A percentile compares a stretch with the other conserved stretches of the same genome.
These are phyloP conservation scores for Hypothenemus hampei DNA, from an alignment of 1,140 invertebrate species.

Conservation along the genomic window DNA sequence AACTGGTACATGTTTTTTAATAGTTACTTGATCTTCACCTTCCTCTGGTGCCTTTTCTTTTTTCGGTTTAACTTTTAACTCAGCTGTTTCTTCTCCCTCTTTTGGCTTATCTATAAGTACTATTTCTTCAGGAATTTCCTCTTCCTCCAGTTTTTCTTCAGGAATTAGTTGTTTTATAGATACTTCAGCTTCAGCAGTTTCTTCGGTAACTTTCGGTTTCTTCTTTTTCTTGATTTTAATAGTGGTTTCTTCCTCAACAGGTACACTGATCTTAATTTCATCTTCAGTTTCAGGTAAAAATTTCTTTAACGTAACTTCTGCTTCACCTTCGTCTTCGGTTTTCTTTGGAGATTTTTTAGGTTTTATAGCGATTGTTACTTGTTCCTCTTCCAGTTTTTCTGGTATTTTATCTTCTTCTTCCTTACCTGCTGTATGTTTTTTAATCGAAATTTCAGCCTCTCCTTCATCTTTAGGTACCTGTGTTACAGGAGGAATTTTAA, in stretches of 20 bases:
- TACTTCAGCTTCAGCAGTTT: slow-evolving; percentile 25
- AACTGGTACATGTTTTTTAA: slow-evolving; percentile 37
- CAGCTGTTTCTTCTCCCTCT: slow-evolving; percentile 43
- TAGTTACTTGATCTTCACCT: slow-evolving; percentile 32
- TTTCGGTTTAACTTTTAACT: slow-evolving; percentile 58
- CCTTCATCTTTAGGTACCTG: slow-evolving; percentile 35
- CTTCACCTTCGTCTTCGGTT: slow-evolving; percentile 1
- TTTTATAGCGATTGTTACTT: not conserved
- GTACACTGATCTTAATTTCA: slow-evolving; percentile 54
- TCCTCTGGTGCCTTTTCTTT: slow-evolving; percentile 38
- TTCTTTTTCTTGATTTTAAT: slow-evolving; percentile 16
- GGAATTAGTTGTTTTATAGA: slow-evolving; percentile 29
- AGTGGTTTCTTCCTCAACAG: slow-evolving; percentile 48
- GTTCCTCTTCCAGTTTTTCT: slow-evolving; percentile 34
- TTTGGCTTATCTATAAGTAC: slow-evolving; percentile 39
- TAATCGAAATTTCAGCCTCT: slow-evolving; percentile 36
- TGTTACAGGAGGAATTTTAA: not conserved
- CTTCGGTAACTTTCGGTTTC: not conserved
- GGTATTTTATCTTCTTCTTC: slow-evolving; percentile 27
- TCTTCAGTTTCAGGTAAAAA: slow-evolving; percentile 57
- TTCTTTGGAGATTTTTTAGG: slow-evolving; percentile 1
- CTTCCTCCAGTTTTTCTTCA: slow-evolving; percentile 14
- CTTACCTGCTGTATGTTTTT: slow-evolving; percentile 50
- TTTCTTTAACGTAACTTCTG: too few relatives aligned
- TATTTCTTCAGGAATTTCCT: slow-evolving; percentile 7